Percentiles rank a stretch among this genome's conserved stretches.
Evolutionary conservation across 2,113 vertebrate species (phyloP).

Genomic region (Tupaia tana): DNA sequence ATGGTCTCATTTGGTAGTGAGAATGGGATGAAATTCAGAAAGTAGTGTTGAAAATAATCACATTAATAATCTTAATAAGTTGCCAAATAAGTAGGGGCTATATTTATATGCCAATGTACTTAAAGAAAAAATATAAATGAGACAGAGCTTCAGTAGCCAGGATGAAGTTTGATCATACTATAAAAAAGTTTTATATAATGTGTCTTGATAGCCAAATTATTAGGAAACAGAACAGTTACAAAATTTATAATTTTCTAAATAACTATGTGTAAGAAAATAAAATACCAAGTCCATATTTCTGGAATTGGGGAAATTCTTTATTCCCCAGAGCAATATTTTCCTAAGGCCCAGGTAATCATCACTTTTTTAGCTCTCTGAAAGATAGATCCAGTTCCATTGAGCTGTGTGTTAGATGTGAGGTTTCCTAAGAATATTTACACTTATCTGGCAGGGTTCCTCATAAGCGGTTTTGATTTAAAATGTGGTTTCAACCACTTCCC

Average conservation of each 20-base stretch:
- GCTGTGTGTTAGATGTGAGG: constrained; percentile 12
- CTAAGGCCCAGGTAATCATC: neutral
- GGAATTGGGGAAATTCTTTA: neutral
- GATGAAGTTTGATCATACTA: neutral
- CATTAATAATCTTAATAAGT: constrained; percentile 21
- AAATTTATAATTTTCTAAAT: neutral
- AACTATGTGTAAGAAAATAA: constrained; percentile 4
- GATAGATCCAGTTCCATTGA: neutral
- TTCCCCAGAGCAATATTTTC: neutral
- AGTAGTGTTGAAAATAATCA: neutral
- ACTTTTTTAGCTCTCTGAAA: constrained; percentile 39
- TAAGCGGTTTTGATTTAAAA: constrained; percentile 67
- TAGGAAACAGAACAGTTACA: neutral
- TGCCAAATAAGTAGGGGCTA: neutral
- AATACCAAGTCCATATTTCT: neutral
- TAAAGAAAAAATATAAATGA: constrained; percentile 6
- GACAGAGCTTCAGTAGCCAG: neutral
- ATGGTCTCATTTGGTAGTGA: neutral
- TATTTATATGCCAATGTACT: neutral
- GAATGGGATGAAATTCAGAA: neutral
- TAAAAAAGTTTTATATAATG: neutral
- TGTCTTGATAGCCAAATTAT: constrained; percentile 1
- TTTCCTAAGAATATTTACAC: constrained; percentile 61
- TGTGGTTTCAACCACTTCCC: constrained; percentile 72
- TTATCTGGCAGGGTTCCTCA: constrained; percentile 56